A percentile compares a stretch with the other conserved stretches of the same genome.
Conservation (phyloP, 2,797 vertebrate species). For the Bovichtus variegatus region DNA sequence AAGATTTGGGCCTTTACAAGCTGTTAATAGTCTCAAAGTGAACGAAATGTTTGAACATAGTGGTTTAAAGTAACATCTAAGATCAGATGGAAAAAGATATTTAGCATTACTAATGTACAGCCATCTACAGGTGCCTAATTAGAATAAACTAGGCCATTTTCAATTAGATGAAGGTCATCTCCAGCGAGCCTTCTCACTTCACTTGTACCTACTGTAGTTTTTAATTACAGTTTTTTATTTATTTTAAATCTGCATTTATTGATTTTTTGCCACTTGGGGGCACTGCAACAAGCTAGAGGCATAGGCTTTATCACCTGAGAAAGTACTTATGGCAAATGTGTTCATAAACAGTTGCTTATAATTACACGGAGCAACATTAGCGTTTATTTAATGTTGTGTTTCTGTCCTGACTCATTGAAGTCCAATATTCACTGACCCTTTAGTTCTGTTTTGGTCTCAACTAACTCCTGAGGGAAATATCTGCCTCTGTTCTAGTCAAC, state of each 20-base stretch:
- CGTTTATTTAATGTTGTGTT: background rate
- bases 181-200: conserved; percentile 15
- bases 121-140: conserved; percentile 59
- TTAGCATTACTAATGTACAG: conserved; percentile 39
- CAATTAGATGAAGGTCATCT: conserved; percentile 52
- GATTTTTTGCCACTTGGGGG: background rate
- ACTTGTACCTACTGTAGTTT: conserved; percentile 12
- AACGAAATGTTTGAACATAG: conserved; percentile 32
- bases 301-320: background rate
- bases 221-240: background rate
- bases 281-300: background rate
- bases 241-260: background rate
- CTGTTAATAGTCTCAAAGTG: conserved; percentile 8
- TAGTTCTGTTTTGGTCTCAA: background rate
- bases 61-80: conserved; percentile 25
- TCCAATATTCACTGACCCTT: background rate
- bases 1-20: conserved; percentile 10
- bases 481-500: background rate
- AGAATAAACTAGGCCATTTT: conserved; percentile 53
- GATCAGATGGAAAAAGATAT: conserved; percentile 31
- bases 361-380: background rate
- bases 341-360: background rate
- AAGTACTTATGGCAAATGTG: background rate
- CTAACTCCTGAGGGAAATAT: background rate
- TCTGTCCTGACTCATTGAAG: background rate